Evolutionary conservation across 1,140 invertebrate genomes (phyloP), one percentile per base, ranked within the genome.

Genomic region (Neodiprion virginianus): DNA sequence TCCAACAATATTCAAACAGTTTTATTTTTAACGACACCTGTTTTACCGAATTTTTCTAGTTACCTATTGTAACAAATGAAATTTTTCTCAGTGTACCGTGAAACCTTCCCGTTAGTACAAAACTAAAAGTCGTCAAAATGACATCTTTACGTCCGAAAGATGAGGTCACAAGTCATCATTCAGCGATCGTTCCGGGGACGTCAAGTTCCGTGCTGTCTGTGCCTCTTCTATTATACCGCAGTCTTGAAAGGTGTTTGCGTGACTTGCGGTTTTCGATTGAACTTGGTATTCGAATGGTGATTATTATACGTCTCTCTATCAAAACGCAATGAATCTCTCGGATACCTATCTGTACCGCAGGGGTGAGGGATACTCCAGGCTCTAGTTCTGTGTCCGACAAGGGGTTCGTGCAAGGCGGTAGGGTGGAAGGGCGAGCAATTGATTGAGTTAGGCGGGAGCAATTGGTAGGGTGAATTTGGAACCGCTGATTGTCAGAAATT

Each of bases 311-410:
- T 61, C n/a, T 61, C 53, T 61, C 53, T 61, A 17, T 61, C 53
- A 61, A 61, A 61, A 61, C 53, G 53, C 53, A 61, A 61, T 61
- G 53, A 61, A 61, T 61, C 53, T 61, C 11, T 61, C 11, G 53
- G 53, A 61, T 61, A 4, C 11, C 53, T 61, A 40, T 40, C n/a
- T 61, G 53, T 12, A 61, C n/a, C 8, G 53, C 53, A 5, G 53
- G 53, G 53, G n/a, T 61, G n/a, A 17, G 53, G 53, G 53, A 61
- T 17, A 61, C 53, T 17, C 53, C 53, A 17, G 8, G 53, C n/a
- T 61, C 53, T 61, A 8, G 53, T 61, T 61, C 28, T 40, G 53
- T 61, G 53, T 61, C n/a, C 53, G 53, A 61, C 53, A 61, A 61
- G 53, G 53, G 53, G 53, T 61, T 12, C 7, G 11, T 61, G 53